phyloP scores from a whole-genome alignment of 2,888 invertebrate species.

The Prosopocoilus inquinatus region DNA sequence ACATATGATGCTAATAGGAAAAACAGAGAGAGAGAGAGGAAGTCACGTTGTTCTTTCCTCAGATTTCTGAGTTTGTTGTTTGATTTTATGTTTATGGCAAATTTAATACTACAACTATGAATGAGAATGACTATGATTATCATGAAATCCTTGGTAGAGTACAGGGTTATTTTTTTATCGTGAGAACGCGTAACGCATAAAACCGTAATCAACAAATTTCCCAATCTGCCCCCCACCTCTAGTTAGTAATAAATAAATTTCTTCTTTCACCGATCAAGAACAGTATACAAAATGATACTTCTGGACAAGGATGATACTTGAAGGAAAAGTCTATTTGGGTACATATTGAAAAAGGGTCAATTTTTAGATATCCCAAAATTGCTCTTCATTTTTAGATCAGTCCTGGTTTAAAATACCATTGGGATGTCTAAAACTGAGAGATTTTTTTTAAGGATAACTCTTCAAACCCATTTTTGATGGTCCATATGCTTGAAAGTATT shows the following conservation, averaged over 20 bases:
- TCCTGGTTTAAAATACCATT: too few relatives aligned
- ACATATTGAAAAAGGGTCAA: too few relatives aligned
- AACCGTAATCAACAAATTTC: constrained; percentile 11
- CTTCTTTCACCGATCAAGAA: too few relatives aligned
- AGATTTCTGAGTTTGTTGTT: constrained; percentile 17
- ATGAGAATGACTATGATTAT: neutral
- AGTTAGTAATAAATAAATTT: constrained; percentile 17
- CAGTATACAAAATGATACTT: too few relatives aligned
- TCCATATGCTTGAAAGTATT: too few relatives aligned
- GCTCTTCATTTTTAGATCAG: too few relatives aligned
- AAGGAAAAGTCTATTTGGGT: too few relatives aligned
- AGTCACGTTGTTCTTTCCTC: constrained; percentile 15
- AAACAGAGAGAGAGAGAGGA: constrained; percentile 10
- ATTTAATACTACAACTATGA: neutral
- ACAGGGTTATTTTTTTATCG: constrained; percentile 7
- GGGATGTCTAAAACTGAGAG: too few relatives aligned
- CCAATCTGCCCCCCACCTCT: constrained; percentile 12
- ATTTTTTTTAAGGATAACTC: too few relatives aligned
- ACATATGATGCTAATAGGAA: neutral
- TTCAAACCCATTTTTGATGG: too few relatives aligned
- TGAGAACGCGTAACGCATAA: neutral
- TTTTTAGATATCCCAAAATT: too few relatives aligned
- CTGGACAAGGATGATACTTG: too few relatives aligned
- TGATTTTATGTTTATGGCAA: constrained; percentile 9
- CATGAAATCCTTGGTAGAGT: constrained; percentile 4